Evolutionary conservation across 2,888 invertebrate genomes (phyloP).

Genomic region (Tachina fera): DNA sequence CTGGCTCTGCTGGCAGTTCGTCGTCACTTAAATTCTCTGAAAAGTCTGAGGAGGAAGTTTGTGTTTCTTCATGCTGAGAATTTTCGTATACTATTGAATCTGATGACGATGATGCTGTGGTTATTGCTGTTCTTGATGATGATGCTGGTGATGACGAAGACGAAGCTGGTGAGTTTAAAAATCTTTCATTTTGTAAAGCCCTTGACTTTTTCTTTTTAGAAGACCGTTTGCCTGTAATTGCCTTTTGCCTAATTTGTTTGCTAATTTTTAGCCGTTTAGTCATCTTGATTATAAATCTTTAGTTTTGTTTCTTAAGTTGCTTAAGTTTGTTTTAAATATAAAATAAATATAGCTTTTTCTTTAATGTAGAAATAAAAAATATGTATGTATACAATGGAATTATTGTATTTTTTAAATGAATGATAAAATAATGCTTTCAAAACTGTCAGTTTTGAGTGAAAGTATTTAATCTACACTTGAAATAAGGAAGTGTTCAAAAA

Average conservation of each 20-base stretch:
- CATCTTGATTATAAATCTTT: background rate
- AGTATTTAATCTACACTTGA: too few relatives aligned
- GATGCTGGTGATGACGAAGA: background rate
- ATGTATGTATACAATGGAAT: background rate
- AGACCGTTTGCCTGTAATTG: background rate
- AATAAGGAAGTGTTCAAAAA: too few relatives aligned
- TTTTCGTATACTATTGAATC: background rate
- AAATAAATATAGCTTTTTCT: too few relatives aligned
- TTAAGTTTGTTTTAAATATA: background rate
- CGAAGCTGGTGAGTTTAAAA: background rate
- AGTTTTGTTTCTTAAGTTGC: slow-evolving; percentile 1
- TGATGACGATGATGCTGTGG: background rate
- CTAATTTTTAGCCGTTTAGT: background rate
- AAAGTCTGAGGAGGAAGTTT: background rate
- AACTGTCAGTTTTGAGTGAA: too few relatives aligned
- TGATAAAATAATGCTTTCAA: too few relatives aligned
- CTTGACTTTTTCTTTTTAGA: background rate
- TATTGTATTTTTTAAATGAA: too few relatives aligned
- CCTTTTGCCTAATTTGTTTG: background rate
- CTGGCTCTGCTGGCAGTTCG: background rate
- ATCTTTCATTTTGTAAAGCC: background rate
- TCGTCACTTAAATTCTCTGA: background rate
- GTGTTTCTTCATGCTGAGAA: background rate
- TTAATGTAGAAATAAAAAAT: background rate
- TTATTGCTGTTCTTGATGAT: background rate